These are phyloP conservation scores for Limnothrissa miodon DNA, from an alignment of 2,113 vertebrate species.

Conservation along the genomic window DNA sequence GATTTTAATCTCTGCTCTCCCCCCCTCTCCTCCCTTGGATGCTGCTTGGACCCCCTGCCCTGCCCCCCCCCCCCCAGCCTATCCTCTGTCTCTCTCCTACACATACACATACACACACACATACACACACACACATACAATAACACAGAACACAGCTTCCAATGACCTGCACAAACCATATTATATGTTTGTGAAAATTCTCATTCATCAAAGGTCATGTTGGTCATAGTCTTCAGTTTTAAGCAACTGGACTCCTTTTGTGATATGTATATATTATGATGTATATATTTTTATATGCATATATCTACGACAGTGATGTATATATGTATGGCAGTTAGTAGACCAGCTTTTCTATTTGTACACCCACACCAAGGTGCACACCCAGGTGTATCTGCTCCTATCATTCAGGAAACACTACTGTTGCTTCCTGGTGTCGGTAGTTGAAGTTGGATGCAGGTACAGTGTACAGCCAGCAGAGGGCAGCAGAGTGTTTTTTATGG, in stretches of 20 bases:
- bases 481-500: slow-evolving; percentile 38
- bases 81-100: slow-evolving; percentile 45
- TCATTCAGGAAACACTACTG: not conserved
- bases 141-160: not conserved
- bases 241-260: too few relatives aligned
- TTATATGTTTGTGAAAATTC: too few relatives aligned
- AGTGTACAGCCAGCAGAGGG: slow-evolving; percentile 51
- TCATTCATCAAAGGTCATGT: too few relatives aligned
- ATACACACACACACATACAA: slow-evolving; percentile 4
- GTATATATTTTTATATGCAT: too few relatives aligned
- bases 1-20: slow-evolving; percentile 63
- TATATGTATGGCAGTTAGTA: too few relatives aligned
- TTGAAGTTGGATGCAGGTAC: not conserved
- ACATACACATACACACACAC: slow-evolving; percentile 9
- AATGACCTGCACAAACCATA: too few relatives aligned
- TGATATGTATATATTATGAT: too few relatives aligned
- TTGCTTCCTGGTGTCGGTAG: not conserved
- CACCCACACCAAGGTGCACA: too few relatives aligned
- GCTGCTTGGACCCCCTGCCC: slow-evolving; percentile 72
- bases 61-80: slow-evolving; percentile 54
- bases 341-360: not conserved
- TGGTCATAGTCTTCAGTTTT: too few relatives aligned
- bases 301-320: too few relatives aligned
- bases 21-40: slow-evolving; percentile 58
- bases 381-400: not conserved